These are phyloP conservation scores for Noctua janthe DNA, from an alignment of 2,888 invertebrate genomes.

Conservation along the genomic window DNA sequence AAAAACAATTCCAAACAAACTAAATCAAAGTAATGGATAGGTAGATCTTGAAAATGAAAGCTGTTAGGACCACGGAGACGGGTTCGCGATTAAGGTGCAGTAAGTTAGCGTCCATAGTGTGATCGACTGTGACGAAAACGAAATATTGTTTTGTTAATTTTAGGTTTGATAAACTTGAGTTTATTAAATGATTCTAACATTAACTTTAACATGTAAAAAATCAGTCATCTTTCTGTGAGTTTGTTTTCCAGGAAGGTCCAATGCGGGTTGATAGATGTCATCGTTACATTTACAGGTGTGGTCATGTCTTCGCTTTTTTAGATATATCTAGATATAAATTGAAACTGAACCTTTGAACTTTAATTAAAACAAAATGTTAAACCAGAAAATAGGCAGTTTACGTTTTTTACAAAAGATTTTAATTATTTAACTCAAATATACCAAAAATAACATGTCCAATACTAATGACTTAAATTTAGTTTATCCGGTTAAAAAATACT, in stretches of 20 bases:
- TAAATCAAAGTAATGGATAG: constrained; percentile 2
- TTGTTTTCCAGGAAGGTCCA: not conserved
- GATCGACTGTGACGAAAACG: not conserved
- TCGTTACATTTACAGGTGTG: not conserved
- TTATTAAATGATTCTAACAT: constrained; percentile 45
- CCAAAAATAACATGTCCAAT: not conserved
- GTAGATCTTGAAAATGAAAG: constrained; percentile 7
- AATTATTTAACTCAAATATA: not conserved
- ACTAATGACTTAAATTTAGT: not conserved
- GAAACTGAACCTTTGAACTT: not conserved
- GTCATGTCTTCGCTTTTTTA: not conserved
- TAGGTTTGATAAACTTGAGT: constrained; percentile 47
- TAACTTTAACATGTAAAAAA: constrained; percentile 28
- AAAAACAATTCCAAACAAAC: not conserved
- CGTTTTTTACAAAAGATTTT: not conserved
- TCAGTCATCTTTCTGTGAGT: not conserved
- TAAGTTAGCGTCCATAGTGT: not conserved
- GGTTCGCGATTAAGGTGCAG: constrained; percentile 1
- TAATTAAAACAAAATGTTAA: constrained; percentile 1
- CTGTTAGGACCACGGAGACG: not conserved
- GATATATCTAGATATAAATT: not conserved
- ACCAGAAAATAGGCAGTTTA: constrained; percentile 16
- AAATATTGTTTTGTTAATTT: constrained; percentile 40
- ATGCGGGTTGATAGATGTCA: not conserved
- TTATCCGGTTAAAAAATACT: not conserved